These are phyloP conservation scores for Hipposideros armiger DNA, from an alignment of 2,113 vertebrate species.

Conservation along the genomic window DNA sequence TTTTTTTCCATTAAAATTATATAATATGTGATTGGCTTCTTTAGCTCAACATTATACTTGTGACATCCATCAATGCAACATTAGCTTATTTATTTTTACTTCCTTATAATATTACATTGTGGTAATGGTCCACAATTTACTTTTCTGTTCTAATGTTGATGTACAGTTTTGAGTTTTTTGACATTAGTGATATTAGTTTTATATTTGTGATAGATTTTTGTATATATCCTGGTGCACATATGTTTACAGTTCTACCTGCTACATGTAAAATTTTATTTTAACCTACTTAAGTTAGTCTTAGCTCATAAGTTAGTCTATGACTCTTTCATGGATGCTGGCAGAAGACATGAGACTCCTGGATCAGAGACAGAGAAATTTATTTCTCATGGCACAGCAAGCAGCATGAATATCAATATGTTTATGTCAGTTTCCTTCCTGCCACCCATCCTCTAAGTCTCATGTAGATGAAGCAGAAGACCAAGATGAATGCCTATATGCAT, in stretches of 20 bases:
- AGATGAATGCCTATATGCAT: not conserved
- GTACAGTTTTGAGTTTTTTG: not conserved
- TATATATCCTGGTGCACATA: not conserved
- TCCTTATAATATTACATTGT: not conserved
- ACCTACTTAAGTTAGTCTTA: not conserved
- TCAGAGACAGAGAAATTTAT: not conserved
- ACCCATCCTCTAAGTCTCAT: too few relatives aligned
- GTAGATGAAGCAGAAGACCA: not conserved
- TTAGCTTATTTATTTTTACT: not conserved
- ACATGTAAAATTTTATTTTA: not conserved
- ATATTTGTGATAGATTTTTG: not conserved
- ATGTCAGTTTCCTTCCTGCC: not conserved
- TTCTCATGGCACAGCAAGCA: not conserved
- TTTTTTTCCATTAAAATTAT: not conserved
- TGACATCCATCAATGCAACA: not conserved
- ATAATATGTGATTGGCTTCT: not conserved
- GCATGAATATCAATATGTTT: not conserved
- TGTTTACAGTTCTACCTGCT: too few relatives aligned
- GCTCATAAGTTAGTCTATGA: not conserved
- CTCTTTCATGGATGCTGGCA: not conserved
- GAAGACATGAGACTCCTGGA: not conserved
- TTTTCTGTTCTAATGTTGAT: not conserved
- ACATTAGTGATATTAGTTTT: not conserved
- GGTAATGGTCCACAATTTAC: not conserved
- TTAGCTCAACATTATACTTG: not conserved